Base-by-base conservation (phyloP, 2,888 invertebrate species). In the Tolmerus cingulatus region DNA sequence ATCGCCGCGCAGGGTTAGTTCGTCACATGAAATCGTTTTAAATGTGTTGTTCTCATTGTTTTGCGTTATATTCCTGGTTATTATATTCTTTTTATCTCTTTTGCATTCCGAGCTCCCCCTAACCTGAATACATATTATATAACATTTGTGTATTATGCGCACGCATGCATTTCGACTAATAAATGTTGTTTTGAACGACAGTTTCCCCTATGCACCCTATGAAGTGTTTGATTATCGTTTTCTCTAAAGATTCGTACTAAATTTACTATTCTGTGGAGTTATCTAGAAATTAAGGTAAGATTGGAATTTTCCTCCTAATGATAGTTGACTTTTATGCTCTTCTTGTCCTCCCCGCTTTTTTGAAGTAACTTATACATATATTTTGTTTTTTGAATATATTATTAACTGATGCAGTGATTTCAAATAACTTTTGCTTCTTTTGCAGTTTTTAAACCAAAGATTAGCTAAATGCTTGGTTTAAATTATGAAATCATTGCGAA, bases 121-220 rank as follows among this genome's bases (percentile, higher is more conserved):
- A 57, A 23, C n/a, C 78, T 78, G n/a, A n/a, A 43, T 37, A 46
- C 77, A 78, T 86, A 34, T n/a, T 57, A 57, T 34, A 87, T 74
- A 84, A 84, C 77, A 57, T 87, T 87, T 85, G 57, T 23, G 82
- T 82, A 82, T 86, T 86, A 82, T 86, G 74, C 37, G 85, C 88
- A 88, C 87, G 88, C 88, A 88, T 88, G 87, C 87, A 88, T 87
- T 87, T 88, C 79, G 43, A 74, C 51, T 85, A 86, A 87, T 87
- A 55, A 86, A 85, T 87, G 43, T 87, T 85, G 78, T 85, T 87
- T 86, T 88, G 78, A 88, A 90, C 89, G 88, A 90, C 91, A 92
- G 92, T 91, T 92, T 91, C 90, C 91, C 91, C 90, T 91, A 92
- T 91, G 92, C 92, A 91, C 92, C 92, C 91, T 92, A 92, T 91